These are phyloP conservation scores for Xestia rhomboidea DNA, from an alignment of 2,888 invertebrate genomes.

Conservation along the genomic window DNA sequence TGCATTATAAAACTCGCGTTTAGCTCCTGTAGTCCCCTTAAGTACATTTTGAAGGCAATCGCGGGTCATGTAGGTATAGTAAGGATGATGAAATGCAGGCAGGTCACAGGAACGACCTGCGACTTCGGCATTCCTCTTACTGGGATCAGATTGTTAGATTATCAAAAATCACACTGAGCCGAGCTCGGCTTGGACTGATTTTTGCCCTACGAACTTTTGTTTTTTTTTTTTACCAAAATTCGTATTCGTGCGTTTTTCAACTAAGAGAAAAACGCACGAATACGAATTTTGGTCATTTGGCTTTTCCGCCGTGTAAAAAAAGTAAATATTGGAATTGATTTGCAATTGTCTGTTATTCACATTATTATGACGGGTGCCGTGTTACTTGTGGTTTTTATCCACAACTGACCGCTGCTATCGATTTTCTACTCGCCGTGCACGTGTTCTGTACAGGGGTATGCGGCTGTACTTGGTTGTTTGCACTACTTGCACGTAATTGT, in stretches of 20 bases:
- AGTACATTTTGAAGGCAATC: neutral
- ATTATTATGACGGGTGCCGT: conserved; percentile 74
- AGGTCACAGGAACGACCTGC: neutral
- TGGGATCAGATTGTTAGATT: neutral
- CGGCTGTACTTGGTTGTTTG: conserved; percentile 45
- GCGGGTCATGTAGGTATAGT: neutral
- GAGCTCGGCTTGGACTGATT: neutral
- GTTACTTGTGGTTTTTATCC: conserved; percentile 85
- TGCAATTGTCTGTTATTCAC: conserved; percentile 62
- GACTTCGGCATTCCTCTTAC: neutral
- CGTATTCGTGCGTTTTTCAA: too few relatives aligned
- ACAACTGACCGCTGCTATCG: conserved; percentile 83
- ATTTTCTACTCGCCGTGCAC: conserved; percentile 78
- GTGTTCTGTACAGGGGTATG: conserved; percentile 65
- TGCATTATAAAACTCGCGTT: too few relatives aligned
- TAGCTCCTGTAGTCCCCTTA: too few relatives aligned
- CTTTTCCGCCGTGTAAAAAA: neutral
- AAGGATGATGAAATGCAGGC: neutral
- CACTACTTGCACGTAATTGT: conserved; percentile 62
- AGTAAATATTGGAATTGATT: conserved; percentile 16
- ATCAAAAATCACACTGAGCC: neutral
- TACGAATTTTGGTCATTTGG: neutral
- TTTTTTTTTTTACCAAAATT: neutral
- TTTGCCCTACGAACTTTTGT: neutral
- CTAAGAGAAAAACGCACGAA: neutral